phyloP scores from a whole-genome alignment of 2,888 invertebrate genomes.

The Hyposoter didymator region DNA sequence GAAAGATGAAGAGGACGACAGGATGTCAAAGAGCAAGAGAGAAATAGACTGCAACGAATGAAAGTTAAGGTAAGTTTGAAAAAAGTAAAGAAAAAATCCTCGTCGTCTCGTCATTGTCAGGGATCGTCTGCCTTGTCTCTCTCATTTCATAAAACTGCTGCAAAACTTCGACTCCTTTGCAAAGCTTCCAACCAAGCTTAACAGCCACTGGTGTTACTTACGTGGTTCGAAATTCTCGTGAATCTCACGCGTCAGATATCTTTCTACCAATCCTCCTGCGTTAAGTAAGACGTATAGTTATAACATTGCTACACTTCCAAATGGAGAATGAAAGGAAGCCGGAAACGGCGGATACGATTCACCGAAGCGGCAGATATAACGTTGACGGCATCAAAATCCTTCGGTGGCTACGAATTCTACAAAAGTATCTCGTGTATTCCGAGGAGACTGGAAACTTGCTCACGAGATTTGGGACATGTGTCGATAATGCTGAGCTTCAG shows the following conservation, averaged over 20 bases:
- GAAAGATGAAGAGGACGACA: background rate
- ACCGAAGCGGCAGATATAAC: constrained; percentile 40
- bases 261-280: constrained; percentile 33
- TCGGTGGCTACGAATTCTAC: constrained; percentile 21
- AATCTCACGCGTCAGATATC: constrained; percentile 57
- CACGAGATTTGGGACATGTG: constrained; percentile 19
- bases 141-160: constrained; percentile 13
- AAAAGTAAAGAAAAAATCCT: background rate
- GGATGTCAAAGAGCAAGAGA: constrained; percentile 8
- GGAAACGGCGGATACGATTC: constrained; percentile 12
- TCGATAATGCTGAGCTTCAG: constrained; percentile 20
- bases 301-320: background rate
- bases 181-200: constrained; percentile 13
- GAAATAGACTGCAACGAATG: constrained; percentile 21
- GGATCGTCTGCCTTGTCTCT: background rate
- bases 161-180: background rate
- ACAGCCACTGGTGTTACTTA: constrained; percentile 6
- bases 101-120: constrained; percentile 29
- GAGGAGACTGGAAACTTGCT: background rate
- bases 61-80: constrained; percentile 9
- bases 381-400: constrained; percentile 43
- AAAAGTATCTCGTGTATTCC: constrained; percentile 40
- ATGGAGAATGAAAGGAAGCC: constrained; percentile 31
- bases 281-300: constrained; percentile 39
- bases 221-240: constrained; percentile 20